These are phyloP conservation scores for Gymnoscopelus braueri DNA, from an alignment of 2,797 vertebrate species.

Conservation along the genomic window DNA sequence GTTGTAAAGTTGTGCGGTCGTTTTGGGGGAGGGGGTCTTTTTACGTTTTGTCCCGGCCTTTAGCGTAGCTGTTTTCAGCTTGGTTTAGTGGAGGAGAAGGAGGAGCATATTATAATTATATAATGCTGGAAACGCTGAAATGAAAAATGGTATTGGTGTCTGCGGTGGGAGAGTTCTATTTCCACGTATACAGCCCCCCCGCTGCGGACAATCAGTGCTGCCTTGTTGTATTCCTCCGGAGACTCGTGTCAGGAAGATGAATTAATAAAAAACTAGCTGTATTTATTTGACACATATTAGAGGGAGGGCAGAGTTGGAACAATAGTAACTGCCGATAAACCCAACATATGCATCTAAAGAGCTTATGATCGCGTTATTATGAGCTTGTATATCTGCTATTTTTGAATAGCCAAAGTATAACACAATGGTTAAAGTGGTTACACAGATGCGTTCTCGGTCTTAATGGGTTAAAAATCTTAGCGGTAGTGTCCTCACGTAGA, in stretches of 20 bases:
- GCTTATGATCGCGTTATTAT: conserved; percentile 22
- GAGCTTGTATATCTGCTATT: too few species aligned
- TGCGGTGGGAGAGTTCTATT: background rate
- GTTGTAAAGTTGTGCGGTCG: background rate
- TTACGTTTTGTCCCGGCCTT: background rate
- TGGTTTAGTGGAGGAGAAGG: background rate
- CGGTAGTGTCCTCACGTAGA: too few species aligned
- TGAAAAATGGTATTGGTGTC: background rate
- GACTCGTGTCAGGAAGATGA: conserved; percentile 24
- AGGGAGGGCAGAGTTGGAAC: conserved; percentile 20
- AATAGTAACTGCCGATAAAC: conserved; percentile 37
- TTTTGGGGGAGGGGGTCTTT: too few species aligned
- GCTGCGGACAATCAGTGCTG: conserved; percentile 72
- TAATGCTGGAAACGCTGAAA: background rate
- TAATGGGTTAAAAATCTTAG: too few species aligned
- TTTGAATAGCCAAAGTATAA: too few species aligned
- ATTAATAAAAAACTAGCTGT: conserved; percentile 42
- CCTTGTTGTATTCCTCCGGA: conserved; percentile 22
- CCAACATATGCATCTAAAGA: conserved; percentile 62
- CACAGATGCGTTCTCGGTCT: too few species aligned
- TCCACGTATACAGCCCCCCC: conserved; percentile 14
- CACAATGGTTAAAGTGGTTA: too few species aligned
- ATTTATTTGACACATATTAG: conserved; percentile 56
- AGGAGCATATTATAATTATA: background rate
- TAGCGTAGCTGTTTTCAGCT: background rate